A percentile compares a stretch with the other conserved stretches of the same genome.
These are phyloP conservation scores for Myotis findleyi DNA, from an alignment of 2,797 vertebrate species.

Conservation along the genomic window DNA sequence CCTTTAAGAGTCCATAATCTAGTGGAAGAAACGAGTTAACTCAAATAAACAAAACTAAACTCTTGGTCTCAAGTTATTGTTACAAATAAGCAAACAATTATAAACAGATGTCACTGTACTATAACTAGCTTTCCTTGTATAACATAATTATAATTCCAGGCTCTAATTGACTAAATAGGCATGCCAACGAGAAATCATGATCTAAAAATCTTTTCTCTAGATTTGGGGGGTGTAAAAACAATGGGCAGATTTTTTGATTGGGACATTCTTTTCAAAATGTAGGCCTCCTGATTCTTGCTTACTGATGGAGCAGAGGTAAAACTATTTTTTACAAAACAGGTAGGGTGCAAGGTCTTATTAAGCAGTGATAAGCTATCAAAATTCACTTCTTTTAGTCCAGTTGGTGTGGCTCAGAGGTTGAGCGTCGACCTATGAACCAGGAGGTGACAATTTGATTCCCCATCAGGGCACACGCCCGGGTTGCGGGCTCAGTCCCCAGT, in stretches of 20 bases:
- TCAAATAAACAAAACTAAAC: background rate
- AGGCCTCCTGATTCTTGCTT: background rate
- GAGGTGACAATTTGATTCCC: no score
- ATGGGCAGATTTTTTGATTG: background rate
- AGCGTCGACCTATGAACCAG: no score
- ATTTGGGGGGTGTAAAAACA: background rate
- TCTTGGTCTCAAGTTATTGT: background rate
- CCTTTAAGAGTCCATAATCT: background rate
- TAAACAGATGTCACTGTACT: background rate
- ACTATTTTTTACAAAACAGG: background rate
- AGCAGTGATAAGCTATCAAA: background rate
- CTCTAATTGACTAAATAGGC: conserved; percentile 16
- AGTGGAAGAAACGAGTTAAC: background rate
- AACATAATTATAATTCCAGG: background rate
- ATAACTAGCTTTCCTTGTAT: background rate
- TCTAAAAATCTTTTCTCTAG: conserved; percentile 41
- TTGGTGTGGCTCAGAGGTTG: no score
- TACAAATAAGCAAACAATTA: conserved; percentile 37
- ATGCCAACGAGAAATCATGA: conserved; percentile 5
- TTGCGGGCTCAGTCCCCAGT: no score
- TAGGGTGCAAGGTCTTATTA: background rate
- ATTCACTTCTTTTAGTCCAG: background rate
- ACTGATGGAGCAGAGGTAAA: background rate
- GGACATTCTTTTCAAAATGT: background rate
- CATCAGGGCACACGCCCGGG: no score